Evolutionary conservation across 2,888 invertebrate genomes (phyloP).

Genomic region (Hirtodrosophila cameraria): DNA sequence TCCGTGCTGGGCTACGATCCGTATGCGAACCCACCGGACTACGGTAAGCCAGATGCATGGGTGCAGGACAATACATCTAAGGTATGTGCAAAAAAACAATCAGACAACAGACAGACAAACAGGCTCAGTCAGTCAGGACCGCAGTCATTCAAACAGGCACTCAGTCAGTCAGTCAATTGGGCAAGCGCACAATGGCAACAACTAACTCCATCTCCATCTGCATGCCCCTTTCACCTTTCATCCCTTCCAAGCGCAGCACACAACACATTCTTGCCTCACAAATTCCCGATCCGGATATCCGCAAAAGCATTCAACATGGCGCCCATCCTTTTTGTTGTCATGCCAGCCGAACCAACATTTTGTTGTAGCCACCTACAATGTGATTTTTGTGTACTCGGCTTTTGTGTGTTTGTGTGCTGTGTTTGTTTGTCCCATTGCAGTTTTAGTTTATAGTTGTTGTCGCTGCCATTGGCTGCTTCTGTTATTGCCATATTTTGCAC

Average conservation of each 20-base stretch:
- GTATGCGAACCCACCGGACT: slow-evolving; percentile 97
- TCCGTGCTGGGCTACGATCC: slow-evolving; percentile 97
- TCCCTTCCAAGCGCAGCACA: too few species aligned
- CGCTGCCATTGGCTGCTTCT: slow-evolving; percentile 40
- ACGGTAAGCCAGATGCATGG: slow-evolving; percentile 92
- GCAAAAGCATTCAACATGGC: slow-evolving; percentile 58
- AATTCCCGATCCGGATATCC: slow-evolving; percentile 47
- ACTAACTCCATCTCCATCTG: background rate
- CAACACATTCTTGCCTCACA: background rate
- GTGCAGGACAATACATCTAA: slow-evolving; percentile 88
- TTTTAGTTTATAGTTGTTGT: slow-evolving; percentile 11
- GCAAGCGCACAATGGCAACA: slow-evolving; percentile 17
- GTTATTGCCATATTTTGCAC: slow-evolving; percentile 67
- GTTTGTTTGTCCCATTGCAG: background rate
- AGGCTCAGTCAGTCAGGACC: slow-evolving; percentile 12
- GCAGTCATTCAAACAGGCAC: slow-evolving; percentile 1
- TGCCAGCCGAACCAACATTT: slow-evolving; percentile 44
- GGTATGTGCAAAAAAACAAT: slow-evolving; percentile 81
- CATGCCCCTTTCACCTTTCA: background rate
- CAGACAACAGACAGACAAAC: slow-evolving; percentile 60
- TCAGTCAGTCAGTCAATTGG: slow-evolving; percentile 22
- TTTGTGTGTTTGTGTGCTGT: slow-evolving; percentile 13
- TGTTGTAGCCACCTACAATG: slow-evolving; percentile 48
- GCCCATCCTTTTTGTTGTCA: slow-evolving; percentile 54
- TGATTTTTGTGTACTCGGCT: slow-evolving; percentile 41